Evolutionary conservation across 1,140 invertebrate genomes (phyloP).

Genomic region (Lamellibrachia luymesi): DNA sequence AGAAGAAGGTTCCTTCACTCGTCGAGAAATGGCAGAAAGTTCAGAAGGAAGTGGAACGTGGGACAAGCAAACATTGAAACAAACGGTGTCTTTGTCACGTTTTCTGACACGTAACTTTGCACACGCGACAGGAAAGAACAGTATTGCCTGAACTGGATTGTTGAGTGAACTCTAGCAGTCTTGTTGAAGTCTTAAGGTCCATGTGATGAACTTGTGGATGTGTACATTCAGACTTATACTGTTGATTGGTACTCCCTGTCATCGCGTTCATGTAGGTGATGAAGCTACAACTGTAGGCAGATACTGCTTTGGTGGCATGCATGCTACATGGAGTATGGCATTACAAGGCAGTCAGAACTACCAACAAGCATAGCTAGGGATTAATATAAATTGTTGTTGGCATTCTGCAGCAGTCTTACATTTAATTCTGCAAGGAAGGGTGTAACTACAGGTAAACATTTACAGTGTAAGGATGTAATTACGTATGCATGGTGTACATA

Average conservation of each 20-base stretch:
- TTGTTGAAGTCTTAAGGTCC: neutral
- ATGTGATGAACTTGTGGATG: neutral
- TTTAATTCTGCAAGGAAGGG: neutral
- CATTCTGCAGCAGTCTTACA: neutral
- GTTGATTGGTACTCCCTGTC: neutral
- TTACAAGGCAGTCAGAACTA: neutral
- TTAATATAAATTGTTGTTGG: neutral
- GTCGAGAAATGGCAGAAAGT: slow-evolving; percentile 75
- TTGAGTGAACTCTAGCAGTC: neutral
- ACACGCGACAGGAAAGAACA: neutral
- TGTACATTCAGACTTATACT: neutral
- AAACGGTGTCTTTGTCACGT: neutral
- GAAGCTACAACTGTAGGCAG: neutral
- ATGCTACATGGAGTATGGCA: neutral
- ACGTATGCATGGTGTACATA: neutral
- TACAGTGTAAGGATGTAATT: neutral
- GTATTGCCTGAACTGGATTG: neutral
- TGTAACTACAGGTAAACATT: neutral
- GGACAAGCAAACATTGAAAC: neutral
- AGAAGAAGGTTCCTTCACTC: slow-evolving; percentile 70
- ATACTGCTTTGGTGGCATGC: neutral
- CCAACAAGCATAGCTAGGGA: neutral
- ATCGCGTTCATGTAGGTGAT: neutral
- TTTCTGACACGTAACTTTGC: neutral
- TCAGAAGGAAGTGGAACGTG: slow-evolving; percentile 61